Evolutionary conservation across 2,888 invertebrate genomes (phyloP).

Genomic region (Cephus pygmeus): DNA sequence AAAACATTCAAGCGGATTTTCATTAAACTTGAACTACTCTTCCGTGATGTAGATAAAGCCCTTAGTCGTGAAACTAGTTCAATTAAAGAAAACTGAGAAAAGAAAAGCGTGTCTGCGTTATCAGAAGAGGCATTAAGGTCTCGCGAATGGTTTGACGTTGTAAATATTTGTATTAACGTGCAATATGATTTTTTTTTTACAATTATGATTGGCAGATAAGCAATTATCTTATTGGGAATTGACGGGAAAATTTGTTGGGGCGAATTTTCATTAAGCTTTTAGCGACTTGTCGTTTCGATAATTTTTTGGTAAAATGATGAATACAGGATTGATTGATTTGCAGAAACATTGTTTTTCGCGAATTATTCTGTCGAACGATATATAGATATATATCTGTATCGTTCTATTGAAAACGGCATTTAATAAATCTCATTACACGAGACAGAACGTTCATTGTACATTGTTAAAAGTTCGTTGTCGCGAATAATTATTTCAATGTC

Average conservation of each 20-base stretch:
- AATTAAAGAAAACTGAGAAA: constrained; percentile 1
- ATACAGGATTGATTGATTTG: not conserved
- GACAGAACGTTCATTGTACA: constrained; percentile 50
- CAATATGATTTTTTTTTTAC: not conserved
- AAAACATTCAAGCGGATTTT: constrained; percentile 41
- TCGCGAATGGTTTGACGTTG: not conserved
- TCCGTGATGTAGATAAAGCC: not conserved
- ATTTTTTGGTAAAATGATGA: not conserved
- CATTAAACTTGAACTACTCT: constrained; percentile 44
- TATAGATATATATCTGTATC: not conserved
- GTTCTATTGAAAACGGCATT: constrained; percentile 19
- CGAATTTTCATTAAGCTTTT: not conserved
- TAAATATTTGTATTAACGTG: not conserved
- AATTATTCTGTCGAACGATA: not conserved
- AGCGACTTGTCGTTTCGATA: not conserved
- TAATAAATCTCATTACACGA: constrained; percentile 55
- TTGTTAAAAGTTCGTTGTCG: constrained; percentile 55
- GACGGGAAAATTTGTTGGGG: not conserved
- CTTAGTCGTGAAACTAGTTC: constrained; percentile 3
- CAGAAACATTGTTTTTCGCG: not conserved
- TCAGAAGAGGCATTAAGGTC: not conserved
- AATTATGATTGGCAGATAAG: not conserved
- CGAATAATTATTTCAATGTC: constrained; percentile 63
- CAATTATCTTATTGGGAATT: not conserved
- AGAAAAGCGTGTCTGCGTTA: not conserved